Conservation (phyloP, 2,888 invertebrate genomes). For the Amiota mariae region DNA sequence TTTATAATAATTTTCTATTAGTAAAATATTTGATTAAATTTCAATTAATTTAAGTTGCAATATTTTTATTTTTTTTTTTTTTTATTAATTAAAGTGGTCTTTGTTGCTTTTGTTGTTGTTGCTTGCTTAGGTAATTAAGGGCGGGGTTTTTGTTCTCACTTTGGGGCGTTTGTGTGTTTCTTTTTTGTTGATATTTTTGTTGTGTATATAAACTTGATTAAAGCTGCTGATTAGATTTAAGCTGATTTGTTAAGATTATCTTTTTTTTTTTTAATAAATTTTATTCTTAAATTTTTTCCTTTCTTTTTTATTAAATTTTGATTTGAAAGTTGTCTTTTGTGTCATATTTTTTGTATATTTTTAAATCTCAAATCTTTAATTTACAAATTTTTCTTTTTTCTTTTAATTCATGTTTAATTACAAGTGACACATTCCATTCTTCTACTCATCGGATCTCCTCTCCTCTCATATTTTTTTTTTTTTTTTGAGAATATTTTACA, state of each 20-base stretch:
- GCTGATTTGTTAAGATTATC: constrained; percentile 14
- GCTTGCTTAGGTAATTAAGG: constrained; percentile 24
- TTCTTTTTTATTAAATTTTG: no score
- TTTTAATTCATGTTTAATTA: constrained; percentile 52
- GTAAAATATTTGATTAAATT: constrained; percentile 27
- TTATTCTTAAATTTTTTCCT: constrained; percentile 24
- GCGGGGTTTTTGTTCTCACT: not conserved
- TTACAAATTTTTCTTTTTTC: constrained; percentile 11
- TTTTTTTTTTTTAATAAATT: constrained; percentile 30
- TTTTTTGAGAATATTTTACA: constrained; percentile 24
- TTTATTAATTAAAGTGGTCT: constrained; percentile 6
- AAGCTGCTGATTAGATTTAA: constrained; percentile 24
- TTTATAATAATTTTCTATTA: constrained; percentile 24
- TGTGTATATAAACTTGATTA: constrained; percentile 11
- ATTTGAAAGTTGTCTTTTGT: constrained; percentile 48
- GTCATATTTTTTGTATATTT: constrained; percentile 54
- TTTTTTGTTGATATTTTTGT: not conserved
- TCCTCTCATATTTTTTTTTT: not conserved
- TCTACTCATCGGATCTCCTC: not conserved
- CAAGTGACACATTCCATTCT: constrained; percentile 57
- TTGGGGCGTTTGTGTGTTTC: constrained; percentile 28
- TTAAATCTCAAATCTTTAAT: constrained; percentile 51
- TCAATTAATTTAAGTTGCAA: constrained; percentile 30
- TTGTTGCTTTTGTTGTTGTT: not conserved
- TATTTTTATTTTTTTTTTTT: constrained; percentile 47